Percentiles rank a stretch among this genome's conserved stretches.
Conservation (phyloP, 2,888 invertebrate species). For the Disparrhopalites patrizii region DNA sequence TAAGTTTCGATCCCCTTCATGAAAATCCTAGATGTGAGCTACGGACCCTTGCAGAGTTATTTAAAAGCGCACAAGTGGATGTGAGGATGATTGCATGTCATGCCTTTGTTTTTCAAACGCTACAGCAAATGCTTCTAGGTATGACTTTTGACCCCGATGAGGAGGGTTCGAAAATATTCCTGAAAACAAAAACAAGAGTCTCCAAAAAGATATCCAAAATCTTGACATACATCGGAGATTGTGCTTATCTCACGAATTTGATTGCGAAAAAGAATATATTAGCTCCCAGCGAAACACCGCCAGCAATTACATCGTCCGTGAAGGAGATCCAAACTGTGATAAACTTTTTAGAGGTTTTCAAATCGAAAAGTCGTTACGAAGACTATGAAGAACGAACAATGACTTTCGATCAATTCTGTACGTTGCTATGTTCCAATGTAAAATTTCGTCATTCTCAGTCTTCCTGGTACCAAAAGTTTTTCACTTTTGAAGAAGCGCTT, state of each 20-base stretch:
- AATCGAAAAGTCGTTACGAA: slow-evolving; percentile 34
- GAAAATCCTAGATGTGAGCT: too few species aligned
- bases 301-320: not conserved
- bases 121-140: not conserved
- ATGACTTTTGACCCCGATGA: not conserved
- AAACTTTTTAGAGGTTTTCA: slow-evolving; percentile 18
- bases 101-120: too few species aligned
- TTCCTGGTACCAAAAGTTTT: slow-evolving; percentile 31
- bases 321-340: not conserved
- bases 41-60: too few species aligned
- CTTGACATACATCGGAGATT: slow-evolving; percentile 33
- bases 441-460: slow-evolving; percentile 13
- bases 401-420: slow-evolving; percentile 34
- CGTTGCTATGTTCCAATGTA: slow-evolving; percentile 24
- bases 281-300: not conserved
- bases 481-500: slow-evolving; percentile 33
- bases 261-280: slow-evolving; percentile 21
- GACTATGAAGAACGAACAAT: slow-evolving; percentile 32
- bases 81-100: too few species aligned
- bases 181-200: not conserved
- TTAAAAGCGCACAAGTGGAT: too few species aligned
- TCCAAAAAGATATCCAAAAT: not conserved
- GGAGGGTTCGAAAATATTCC: not conserved
- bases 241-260: slow-evolving; percentile 31
- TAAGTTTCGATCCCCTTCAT: slow-evolving; percentile 19